Evolutionary conservation across 2,113 vertebrate genomes (phyloP), one percentile per base, ranked within the genome.

Genomic region (Solea solea): DNA sequence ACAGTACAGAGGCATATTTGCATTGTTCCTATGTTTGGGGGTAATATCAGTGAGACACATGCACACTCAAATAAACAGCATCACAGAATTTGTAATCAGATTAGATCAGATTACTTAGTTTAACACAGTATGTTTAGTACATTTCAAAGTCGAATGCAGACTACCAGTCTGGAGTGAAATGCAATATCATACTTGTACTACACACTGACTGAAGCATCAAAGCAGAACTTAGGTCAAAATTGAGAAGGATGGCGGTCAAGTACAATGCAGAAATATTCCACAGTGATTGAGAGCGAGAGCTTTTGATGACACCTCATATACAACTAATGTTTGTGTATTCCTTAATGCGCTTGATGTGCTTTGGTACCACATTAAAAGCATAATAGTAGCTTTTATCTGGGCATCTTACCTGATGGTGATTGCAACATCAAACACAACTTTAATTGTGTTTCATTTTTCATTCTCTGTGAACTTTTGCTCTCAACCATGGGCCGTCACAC

Each of bases 401-500:
- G 12, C 9, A 16, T 59, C 16, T 40, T 64, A 39, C 16, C 9
- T 50, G 40, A 65, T n/a, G 44, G 25, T 56, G 53, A 66, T 21
- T 42, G 9, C n/a, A 48, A 60, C 68, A 71, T 73, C 72, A 78
- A 74, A 76, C 46, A 41, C 15, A 68, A 39, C 9, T 44, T 9
- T 44, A 1, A 59, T 53, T 66, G 12, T 69, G 39, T 59, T 76
- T 69, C 56, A 70, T 83, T 56, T 40, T 41, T 63, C 25, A 65
- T 63, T 66, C 74, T 9, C 34, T 73, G 6, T 69, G 64, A 76
- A 73, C 44, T 55, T 53, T 44, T 11, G 46, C 48, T 21, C n/a
- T 28, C 3, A 46, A 51, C 66, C 7, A 11, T 10, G 25, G 7
- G 48, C 51, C 45, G 9, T 53, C 2, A 39, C 34, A 8, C 41